Percentiles rank a stretch among this genome's conserved stretches.
These are phyloP conservation scores for Chitala chitala DNA, from an alignment of 2,113 vertebrate genomes.

Conservation along the genomic window DNA sequence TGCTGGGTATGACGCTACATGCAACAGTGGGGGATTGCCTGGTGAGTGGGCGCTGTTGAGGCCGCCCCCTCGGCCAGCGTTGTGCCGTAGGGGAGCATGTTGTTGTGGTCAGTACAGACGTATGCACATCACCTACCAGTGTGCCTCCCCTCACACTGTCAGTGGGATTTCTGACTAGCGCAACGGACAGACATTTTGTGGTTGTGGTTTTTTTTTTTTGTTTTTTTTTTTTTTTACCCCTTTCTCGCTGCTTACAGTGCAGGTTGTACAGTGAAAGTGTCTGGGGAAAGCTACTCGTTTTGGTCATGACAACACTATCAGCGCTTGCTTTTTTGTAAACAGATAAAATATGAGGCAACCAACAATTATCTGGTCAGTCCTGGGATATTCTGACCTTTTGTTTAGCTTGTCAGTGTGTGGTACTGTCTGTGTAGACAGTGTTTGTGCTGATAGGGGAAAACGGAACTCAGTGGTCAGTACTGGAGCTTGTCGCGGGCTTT, in stretches of 20 bases:
- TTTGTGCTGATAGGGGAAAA: not conserved
- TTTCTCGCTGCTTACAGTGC: not conserved
- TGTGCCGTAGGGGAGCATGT: conserved; percentile 21
- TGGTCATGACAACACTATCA: no score
- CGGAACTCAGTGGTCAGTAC: no score
- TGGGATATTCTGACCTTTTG: no score
- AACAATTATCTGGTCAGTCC: no score
- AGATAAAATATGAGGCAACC: not conserved
- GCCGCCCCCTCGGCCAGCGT: not conserved
- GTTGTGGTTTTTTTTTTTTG: conserved; percentile 18
- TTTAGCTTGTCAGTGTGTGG: not conserved
- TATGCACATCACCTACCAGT: not conserved
- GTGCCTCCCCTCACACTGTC: not conserved
- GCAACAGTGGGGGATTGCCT: conserved; percentile 42
- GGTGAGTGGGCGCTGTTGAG: conserved; percentile 26
- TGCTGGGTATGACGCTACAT: conserved; percentile 5
- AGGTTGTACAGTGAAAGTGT: not conserved
- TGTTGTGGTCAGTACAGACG: conserved; percentile 35
- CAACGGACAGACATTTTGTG: conserved; percentile 23
- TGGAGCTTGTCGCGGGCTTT: no score
- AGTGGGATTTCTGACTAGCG: not conserved
- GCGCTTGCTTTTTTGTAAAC: not conserved
- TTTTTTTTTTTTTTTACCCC: no score
- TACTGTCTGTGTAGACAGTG: not conserved
- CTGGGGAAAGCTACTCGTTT: no score